Conservation (phyloP, 2,888 invertebrate species). For the Euproctis similis region DNA sequence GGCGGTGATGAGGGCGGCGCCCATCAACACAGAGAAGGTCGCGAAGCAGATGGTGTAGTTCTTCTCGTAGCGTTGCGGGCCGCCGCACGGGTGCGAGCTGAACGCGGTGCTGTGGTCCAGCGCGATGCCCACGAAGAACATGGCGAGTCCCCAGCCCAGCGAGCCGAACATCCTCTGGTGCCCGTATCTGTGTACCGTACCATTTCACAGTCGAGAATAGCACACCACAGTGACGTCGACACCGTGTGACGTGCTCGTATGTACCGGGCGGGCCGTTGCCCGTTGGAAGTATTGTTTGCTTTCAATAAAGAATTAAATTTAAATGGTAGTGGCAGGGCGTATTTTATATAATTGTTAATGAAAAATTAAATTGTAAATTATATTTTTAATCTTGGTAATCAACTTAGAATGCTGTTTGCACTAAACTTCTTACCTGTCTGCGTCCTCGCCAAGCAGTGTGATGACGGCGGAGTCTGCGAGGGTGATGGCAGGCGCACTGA, state of each 20-base stretch:
- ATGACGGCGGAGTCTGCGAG: constrained; percentile 95
- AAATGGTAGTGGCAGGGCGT: too few relatives aligned
- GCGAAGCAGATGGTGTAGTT: constrained; percentile 99
- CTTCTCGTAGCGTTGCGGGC: constrained; percentile 91
- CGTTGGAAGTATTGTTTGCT: too few relatives aligned
- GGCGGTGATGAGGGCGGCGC: constrained; percentile 93
- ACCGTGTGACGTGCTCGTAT: background rate
- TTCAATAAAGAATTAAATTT: too few relatives aligned
- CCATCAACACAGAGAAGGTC: constrained; percentile 97
- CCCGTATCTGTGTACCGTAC: constrained; percentile 80
- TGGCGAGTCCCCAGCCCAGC: constrained; percentile 97
- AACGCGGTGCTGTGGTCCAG: constrained; percentile 98
- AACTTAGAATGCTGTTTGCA: too few relatives aligned
- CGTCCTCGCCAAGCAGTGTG: constrained; percentile 90
- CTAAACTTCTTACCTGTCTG: constrained; percentile 77
- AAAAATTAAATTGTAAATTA: too few relatives aligned
- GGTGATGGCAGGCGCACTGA: constrained; percentile 96
- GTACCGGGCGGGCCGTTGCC: too few relatives aligned
- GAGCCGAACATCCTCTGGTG: constrained; percentile 99
- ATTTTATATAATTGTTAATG: too few relatives aligned
- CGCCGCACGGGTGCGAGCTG: constrained; percentile 92
- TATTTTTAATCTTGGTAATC: too few relatives aligned
- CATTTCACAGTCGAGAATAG: too few relatives aligned
- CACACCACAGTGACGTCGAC: too few relatives aligned
- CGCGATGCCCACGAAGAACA: constrained; percentile 98